Base-by-base conservation (phyloP, 2,888 invertebrate species). In the Acronicta leporina region DNA sequence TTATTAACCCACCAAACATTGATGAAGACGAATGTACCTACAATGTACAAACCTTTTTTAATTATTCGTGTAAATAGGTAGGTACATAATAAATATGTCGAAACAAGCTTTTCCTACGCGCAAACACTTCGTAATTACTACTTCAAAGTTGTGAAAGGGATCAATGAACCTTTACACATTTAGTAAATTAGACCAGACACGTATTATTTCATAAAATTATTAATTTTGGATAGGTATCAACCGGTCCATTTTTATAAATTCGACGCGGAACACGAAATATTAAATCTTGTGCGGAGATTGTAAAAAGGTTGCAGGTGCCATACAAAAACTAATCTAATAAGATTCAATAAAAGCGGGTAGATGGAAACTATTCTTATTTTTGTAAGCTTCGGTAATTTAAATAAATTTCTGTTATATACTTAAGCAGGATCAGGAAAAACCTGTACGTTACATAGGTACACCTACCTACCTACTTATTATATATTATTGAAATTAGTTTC, bases 391-490 rank as follows among this genome's bases (percentile, higher is more conserved):
- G 11, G 0, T 43, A 20, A 20, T 20, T 3, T 20, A 49, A 46
- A 15, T 15, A 13, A 11, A 35, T 35, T 35, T 10, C 10, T 20
- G 7, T 20, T 45, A 35, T 56, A 50, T 65, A n/a, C n/a, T n/a
- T n/a, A 43, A 8, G 2, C 14, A 8, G 9, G n/a, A 35, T 20
- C 59, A 59, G 44, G 73, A 49, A 68, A 51, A 68, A 49, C 30
- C 42, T 46, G 25, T 43, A 20, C 1, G 5, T 35, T 20, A 20
- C 20, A 20, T 20, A 20, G 33, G 1, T 14, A 46, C 33, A n/a
- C n/a, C n/a, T n/a, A n/a, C n/a, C n/a, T n/a, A n/a, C n/a, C n/a
- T n/a, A n/a, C n/a, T n/a, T n/a, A n/a, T n/a, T n/a, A 14, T 2
- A 40, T 5, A 20, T 38, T 9, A 16, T 8, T 41, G 25, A 15